These are phyloP conservation scores for Drosophila stalkeri DNA, from an alignment of 2,888 invertebrate genomes.

Conservation along the genomic window DNA sequence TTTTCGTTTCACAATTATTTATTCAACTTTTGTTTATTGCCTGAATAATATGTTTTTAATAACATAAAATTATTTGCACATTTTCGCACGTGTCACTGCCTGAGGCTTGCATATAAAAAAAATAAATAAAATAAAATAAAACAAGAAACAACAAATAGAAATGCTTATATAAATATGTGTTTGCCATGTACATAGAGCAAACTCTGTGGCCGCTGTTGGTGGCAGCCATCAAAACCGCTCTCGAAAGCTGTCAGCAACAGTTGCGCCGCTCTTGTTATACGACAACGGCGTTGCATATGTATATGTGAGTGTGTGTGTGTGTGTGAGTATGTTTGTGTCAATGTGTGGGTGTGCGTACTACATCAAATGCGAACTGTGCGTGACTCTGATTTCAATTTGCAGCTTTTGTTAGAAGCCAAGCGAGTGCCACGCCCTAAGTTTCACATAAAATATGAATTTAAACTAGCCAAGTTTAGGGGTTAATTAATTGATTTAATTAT, in stretches of 20 bases:
- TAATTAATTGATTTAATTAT: slow-evolving; percentile 34
- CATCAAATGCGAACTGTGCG: slow-evolving; percentile 49
- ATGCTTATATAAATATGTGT: slow-evolving; percentile 14
- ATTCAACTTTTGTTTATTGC: background rate
- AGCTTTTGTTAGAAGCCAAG: slow-evolving; percentile 45
- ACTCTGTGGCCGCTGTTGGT: slow-evolving; percentile 46
- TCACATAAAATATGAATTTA: slow-evolving; percentile 38
- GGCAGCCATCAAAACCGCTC: slow-evolving; percentile 54
- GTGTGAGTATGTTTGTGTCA: background rate
- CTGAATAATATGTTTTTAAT: background rate
- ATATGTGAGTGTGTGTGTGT: slow-evolving; percentile 5
- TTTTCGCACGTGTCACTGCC: slow-evolving; percentile 38
- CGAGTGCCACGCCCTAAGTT: slow-evolving; percentile 8
- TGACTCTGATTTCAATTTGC: slow-evolving; percentile 65
- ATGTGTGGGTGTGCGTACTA: slow-evolving; percentile 19
- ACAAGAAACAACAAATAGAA: slow-evolving; percentile 2
- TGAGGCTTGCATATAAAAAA: background rate
- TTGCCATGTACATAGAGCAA: slow-evolving; percentile 6
- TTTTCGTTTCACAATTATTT: background rate
- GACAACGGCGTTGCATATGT: slow-evolving; percentile 42
- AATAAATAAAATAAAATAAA: background rate
- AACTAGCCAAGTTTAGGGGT: slow-evolving; percentile 21
- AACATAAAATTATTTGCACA: background rate
- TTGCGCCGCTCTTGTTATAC: slow-evolving; percentile 51
- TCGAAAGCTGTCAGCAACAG: slow-evolving; percentile 72